Conservation (phyloP, 53 echinoderm and acorn worm species). For the Luidia sarsii region DNA sequence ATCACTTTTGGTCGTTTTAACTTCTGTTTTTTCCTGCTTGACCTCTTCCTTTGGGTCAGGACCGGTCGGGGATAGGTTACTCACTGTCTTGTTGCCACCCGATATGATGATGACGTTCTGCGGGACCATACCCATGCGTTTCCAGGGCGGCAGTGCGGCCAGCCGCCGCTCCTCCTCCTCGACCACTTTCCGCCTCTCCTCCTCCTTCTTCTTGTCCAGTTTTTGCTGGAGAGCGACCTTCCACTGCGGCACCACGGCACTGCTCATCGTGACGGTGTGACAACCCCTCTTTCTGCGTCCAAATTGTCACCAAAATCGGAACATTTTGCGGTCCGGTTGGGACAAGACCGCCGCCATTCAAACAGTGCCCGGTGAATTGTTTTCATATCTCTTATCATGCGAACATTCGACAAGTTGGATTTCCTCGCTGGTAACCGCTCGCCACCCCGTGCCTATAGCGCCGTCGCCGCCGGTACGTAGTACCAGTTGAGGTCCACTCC, state of each 20-base stretch:
- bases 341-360: constrained; percentile 41
- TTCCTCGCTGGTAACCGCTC: constrained; percentile 29
- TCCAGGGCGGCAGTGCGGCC: constrained; percentile 79
- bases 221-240: constrained; percentile 83
- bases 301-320: not conserved
- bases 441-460: no score
- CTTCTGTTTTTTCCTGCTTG: not conserved
- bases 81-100: constrained; percentile 44
- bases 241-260: constrained; percentile 78
- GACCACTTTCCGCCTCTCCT: constrained; percentile 65
- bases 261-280: constrained; percentile 80
- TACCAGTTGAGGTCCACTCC: constrained; percentile 15
- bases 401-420: not conserved
- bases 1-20: not conserved
- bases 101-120: constrained; percentile 86
- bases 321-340: no score
- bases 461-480: not conserved
- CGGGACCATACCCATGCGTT: constrained; percentile 78
- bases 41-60: no score
- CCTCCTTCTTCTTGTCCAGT: constrained; percentile 73
- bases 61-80: constrained; percentile 19
- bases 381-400: constrained; percentile 7
- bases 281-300: not conserved
- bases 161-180: constrained; percentile 71
- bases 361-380: constrained; percentile 20